Evolutionary conservation across 2,113 vertebrate species (phyloP).

Genomic region (Zosterops borbonicus): DNA sequence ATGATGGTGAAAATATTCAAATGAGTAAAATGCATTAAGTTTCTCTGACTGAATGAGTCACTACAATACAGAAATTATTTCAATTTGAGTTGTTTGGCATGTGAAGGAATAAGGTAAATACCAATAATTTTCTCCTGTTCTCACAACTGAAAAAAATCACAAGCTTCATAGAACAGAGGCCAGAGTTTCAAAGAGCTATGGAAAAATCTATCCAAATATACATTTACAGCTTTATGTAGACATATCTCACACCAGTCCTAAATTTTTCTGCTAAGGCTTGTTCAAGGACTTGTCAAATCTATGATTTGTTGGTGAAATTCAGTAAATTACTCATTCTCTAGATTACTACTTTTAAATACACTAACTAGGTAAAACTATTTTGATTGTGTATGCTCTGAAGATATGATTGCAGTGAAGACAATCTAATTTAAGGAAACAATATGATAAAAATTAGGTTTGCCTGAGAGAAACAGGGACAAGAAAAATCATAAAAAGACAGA

Average conservation of each 20-base stretch:
- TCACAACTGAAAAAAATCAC: neutral
- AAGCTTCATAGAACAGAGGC: neutral
- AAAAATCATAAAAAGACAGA: neutral
- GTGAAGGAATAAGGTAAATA: conserved; percentile 2
- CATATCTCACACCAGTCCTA: neutral
- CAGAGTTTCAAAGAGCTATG: neutral
- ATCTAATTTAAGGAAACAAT: neutral
- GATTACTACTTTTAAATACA: neutral
- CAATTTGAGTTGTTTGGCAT: neutral
- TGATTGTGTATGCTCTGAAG: neutral
- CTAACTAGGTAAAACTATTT: neutral
- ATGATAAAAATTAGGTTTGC: neutral
- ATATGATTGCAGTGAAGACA: neutral
- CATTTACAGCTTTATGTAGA: neutral
- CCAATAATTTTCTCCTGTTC: neutral
- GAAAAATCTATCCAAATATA: neutral
- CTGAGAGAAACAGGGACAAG: neutral
- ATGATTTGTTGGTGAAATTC: neutral
- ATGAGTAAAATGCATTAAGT: neutral
- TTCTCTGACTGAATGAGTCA: conserved; percentile 2
- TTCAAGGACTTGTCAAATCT: neutral
- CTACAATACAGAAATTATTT: neutral
- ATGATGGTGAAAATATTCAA: neutral
- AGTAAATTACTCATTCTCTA: neutral
- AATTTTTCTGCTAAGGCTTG: neutral